Conservation (phyloP, 2,888 invertebrate species). For the Netelia melanura region DNA sequence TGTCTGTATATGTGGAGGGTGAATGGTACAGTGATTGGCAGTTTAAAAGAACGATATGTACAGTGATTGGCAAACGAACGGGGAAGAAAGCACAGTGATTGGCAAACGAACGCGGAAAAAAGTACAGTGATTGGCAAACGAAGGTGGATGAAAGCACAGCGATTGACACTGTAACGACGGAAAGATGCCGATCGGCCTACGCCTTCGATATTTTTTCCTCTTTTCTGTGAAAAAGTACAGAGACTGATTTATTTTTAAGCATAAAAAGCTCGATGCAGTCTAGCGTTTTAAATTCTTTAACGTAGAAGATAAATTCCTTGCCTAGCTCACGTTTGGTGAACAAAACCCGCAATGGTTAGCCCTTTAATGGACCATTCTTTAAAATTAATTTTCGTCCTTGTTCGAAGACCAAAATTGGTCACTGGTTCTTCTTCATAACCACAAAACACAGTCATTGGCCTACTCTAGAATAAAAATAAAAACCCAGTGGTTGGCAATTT, state of each 20-base stretch:
- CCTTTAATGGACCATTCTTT: not conserved
- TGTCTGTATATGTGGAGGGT: conserved; percentile 16
- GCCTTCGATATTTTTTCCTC: not conserved
- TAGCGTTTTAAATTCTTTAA: too few species aligned
- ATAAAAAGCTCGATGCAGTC: not conserved
- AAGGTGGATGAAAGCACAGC: not conserved
- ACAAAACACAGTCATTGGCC: not conserved
- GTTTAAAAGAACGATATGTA: not conserved
- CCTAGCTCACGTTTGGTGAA: too few species aligned
- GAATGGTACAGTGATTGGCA: conserved; percentile 1
- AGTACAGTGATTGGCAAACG: not conserved
- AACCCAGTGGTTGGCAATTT: too few species aligned
- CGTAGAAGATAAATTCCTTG: too few species aligned
- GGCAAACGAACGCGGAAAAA: not conserved
- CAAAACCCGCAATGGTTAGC: too few species aligned
- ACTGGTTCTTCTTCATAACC: not conserved
- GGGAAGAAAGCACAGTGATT: not conserved
- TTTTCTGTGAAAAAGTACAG: conserved; percentile 47
- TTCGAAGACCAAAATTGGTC: not conserved
- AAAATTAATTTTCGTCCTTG: not conserved
- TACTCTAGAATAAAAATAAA: not conserved
- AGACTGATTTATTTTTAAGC: conserved; percentile 31
- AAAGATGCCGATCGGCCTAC: not conserved
- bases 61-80: not conserved
- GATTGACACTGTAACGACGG: not conserved